Conservation (phyloP, 2,888 invertebrate genomes). For the Phalangium opilio region DNA sequence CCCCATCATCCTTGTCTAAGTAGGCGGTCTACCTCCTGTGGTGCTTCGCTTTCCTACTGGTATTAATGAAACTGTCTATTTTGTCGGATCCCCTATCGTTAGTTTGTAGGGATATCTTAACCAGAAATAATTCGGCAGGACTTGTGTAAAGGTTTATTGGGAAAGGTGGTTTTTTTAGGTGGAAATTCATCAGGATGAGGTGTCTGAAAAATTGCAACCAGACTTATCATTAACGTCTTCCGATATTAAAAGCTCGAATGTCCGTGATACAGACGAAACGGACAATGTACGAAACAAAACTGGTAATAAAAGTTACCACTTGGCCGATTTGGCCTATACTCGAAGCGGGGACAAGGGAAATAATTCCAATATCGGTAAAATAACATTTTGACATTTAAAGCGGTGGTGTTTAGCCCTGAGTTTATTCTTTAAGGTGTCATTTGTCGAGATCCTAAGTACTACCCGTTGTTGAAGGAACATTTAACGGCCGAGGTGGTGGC, state of each 20-base stretch:
- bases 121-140: too few species aligned
- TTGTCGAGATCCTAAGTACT: conserved; percentile 31
- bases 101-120: too few species aligned
- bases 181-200: conserved; percentile 16
- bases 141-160: too few species aligned
- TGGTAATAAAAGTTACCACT: conserved; percentile 20
- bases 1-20: too few species aligned
- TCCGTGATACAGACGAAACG: background rate
- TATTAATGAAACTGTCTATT: too few species aligned
- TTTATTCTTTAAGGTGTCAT: conserved; percentile 30
- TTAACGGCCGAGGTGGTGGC: conserved; percentile 33
- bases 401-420: conserved; percentile 1
- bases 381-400: background rate
- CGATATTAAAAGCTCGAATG: background rate
- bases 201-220: conserved; percentile 17
- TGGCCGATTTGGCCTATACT: conserved; percentile 34
- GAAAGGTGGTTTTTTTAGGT: too few species aligned
- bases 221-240: too few species aligned
- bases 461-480: conserved; percentile 30
- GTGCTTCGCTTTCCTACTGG: too few species aligned
- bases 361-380: conserved; percentile 33
- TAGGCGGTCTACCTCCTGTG: too few species aligned
- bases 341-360: conserved; percentile 39
- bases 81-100: too few species aligned
- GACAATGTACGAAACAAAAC: too few species aligned